Conservation (phyloP, 2,797 vertebrate genomes). For the Rhabdophis nuchalis region DNA sequence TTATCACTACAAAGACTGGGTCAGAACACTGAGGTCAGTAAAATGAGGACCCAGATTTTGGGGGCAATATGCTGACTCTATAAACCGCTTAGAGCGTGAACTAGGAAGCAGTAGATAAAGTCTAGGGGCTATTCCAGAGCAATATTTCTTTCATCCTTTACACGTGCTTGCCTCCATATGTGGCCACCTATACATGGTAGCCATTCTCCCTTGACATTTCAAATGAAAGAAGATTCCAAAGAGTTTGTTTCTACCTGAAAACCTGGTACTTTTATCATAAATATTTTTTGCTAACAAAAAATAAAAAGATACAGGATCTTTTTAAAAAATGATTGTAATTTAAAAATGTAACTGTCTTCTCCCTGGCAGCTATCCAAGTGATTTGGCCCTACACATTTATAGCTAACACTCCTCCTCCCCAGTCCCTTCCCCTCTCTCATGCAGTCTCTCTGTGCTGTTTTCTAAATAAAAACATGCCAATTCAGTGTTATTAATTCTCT, state of each 20-base stretch:
- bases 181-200: neutral
- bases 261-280: too few species aligned
- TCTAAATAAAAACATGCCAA: neutral
- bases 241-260: neutral
- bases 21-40: neutral
- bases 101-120: neutral
- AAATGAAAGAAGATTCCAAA: neutral
- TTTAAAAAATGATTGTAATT: neutral
- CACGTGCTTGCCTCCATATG: neutral
- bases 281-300: neutral
- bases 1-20: too few species aligned
- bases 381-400: neutral
- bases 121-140: too few species aligned
- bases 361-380: neutral
- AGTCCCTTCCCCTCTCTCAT: neutral
- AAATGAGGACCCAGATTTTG: neutral
- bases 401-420: neutral
- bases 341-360: neutral
- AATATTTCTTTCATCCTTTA: neutral
- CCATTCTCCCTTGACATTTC: neutral
- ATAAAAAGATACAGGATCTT: neutral
- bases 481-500: slow-evolving; percentile 4
- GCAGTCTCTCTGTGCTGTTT: neutral
- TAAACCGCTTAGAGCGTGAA: neutral
- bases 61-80: neutral